Evolutionary conservation across 92 coral and sea anemone species (phyloP), one percentile per base, ranked within the genome.

Genomic region (Epizoanthus scotinus): DNA sequence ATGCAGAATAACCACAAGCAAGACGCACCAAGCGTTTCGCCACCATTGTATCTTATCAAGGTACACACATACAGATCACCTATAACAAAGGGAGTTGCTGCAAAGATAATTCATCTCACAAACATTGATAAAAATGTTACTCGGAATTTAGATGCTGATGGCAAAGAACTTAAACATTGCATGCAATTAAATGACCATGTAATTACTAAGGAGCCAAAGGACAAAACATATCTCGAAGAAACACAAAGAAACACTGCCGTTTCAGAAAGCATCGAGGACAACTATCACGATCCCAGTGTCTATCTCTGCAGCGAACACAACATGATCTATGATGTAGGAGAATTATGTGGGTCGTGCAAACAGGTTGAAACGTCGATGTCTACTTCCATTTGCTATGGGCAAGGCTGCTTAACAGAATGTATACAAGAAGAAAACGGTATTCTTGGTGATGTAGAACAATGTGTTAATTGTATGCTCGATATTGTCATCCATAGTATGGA

Each of bases 81-180:
- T 5, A 44, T 12, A 59, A 60, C 28, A 38, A 75, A 40, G 21
- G 68, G 57, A 75, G 44, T 12, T 58, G 55, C 80, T 38, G 59
- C 81, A 14, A 60, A 75, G 44, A 75, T 75, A 59, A 38, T 75
- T 60, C 19, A 75, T 42, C 38, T 60, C 47, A 75, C 68, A 15
- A 75, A 75, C 81, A 19, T 26, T 75, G 34, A 42, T 28, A 60
- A 59, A 44, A 59, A 36, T 9, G 54, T 13, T 20, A 15, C 21
- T 59, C 55, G 22, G 13, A 38, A 21, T 75, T 73, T 31, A 0
- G 54, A 73, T 19, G 19, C 22, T 21, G 38, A 8, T 21, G 57
- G 22, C 59, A 25, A 5, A 40, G 25, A 75, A 59, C 38, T 40
- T 75, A 26, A 60, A 6, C 4, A 68, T 14, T 13, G 10, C 0